phyloP scores from a whole-genome alignment of 2,797 vertebrate species.

The Trichosurus vulpecula region DNA sequence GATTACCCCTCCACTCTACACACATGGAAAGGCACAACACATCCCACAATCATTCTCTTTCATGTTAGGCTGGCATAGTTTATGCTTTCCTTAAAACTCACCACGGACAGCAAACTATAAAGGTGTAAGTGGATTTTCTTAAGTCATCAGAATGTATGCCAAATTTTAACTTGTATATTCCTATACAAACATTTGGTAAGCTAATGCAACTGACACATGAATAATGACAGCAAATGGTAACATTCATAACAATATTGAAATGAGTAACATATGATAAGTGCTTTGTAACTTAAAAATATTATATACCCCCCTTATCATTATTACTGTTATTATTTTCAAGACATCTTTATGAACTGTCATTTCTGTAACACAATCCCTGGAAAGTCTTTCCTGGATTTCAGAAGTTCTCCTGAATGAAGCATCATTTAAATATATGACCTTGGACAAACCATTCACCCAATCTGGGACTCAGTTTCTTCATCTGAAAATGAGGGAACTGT shows the following conservation, averaged over 20 bases:
- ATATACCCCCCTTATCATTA: not conserved
- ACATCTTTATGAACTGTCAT: not conserved
- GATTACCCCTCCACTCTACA: not conserved
- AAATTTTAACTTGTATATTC: not conserved
- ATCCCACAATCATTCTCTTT: not conserved
- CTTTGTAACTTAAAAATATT: not conserved
- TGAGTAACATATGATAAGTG: not conserved
- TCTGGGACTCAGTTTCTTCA: not conserved
- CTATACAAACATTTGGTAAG: conserved; percentile 24
- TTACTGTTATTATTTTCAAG: not conserved
- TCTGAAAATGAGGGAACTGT: conserved; percentile 12
- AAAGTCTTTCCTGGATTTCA: not conserved
- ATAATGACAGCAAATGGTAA: not conserved
- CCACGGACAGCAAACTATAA: not conserved
- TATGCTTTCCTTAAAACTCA: conserved; percentile 27
- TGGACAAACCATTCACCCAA: not conserved
- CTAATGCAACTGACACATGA: not conserved
- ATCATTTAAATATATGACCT: not conserved
- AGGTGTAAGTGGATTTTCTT: conserved; percentile 11
- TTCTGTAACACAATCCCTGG: not conserved
- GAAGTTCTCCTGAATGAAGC: not conserved
- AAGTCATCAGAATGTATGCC: not conserved
- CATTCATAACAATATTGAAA: not conserved
- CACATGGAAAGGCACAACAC: not conserved
- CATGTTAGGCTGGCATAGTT: not conserved